phyloP scores from a whole-genome alignment of 2,113 vertebrate genomes.

The Myodes glareolus region DNA sequence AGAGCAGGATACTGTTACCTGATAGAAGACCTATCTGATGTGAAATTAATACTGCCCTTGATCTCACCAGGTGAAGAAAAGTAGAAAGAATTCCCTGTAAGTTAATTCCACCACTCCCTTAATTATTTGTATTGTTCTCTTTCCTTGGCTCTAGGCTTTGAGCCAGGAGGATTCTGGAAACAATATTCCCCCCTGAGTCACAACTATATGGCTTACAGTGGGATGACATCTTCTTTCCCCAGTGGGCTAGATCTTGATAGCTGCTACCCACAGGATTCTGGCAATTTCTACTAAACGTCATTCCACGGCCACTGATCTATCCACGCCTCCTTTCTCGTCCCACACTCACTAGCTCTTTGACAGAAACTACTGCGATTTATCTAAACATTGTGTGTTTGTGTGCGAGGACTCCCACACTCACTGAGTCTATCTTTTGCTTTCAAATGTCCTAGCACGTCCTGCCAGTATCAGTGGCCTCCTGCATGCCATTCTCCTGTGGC shows the following conservation, averaged over 20 bases:
- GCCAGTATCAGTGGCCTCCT: constrained; percentile 36
- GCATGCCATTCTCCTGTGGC: background rate
- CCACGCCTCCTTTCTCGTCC: background rate
- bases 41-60: constrained; percentile 79
- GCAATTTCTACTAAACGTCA: constrained; percentile 41
- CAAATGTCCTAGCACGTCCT: constrained; percentile 32
- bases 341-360: background rate
- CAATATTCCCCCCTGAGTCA: constrained; percentile 54
- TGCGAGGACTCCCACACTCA: constrained; percentile 2
- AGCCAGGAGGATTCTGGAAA: constrained; percentile 69
- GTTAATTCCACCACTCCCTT: constrained; percentile 77
- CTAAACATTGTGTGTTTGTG: constrained; percentile 50
- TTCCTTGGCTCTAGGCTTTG: constrained; percentile 65
- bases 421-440: constrained; percentile 55
- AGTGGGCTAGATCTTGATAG: constrained; percentile 41
- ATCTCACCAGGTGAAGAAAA: constrained; percentile 77
- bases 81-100: constrained; percentile 82
- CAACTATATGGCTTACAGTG: constrained; percentile 38
- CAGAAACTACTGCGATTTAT: constrained; percentile 9
- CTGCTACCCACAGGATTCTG: background rate
- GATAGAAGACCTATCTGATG: constrained; percentile 79
- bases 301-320: constrained; percentile 41
- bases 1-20: constrained; percentile 77
- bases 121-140: constrained; percentile 81
- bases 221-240: constrained; percentile 56